Evolutionary conservation across 2,113 vertebrate species (phyloP).

Genomic region (Oncorhynchus mykiss): DNA sequence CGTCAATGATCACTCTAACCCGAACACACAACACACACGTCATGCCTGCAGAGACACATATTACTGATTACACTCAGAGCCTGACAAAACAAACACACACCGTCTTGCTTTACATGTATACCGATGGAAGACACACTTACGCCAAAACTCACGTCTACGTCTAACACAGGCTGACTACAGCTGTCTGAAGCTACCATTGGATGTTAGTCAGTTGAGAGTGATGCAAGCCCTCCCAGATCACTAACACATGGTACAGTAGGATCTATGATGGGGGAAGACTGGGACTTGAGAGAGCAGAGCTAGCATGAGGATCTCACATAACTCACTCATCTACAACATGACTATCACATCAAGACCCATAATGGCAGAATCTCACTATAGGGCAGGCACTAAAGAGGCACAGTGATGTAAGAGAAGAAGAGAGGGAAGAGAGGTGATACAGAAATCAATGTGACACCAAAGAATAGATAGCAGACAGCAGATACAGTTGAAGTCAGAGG

Average conservation of each 20-base stretch:
- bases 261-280: background rate
- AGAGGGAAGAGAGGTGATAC: background rate
- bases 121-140: no score
- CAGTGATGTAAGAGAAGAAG: background rate
- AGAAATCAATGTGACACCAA: background rate
- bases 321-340: no score
- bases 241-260: background rate
- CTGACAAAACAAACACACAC: constrained; percentile 47
- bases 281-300: background rate
- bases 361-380: background rate
- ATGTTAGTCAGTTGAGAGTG: background rate
- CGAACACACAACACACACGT: background rate
- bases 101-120: no score
- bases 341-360: background rate
- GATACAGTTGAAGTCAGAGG: background rate
- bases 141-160: no score
- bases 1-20: background rate
- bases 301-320: no score
- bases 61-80: constrained; percentile 76
- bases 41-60: background rate
- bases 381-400: background rate
- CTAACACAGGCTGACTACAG: no score
- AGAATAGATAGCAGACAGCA: background rate
- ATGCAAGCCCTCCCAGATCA: background rate
- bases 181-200: background rate